phyloP scores from a whole-genome alignment of 2,888 invertebrate genomes.

The Eudasyphora cyanicolor region DNA sequence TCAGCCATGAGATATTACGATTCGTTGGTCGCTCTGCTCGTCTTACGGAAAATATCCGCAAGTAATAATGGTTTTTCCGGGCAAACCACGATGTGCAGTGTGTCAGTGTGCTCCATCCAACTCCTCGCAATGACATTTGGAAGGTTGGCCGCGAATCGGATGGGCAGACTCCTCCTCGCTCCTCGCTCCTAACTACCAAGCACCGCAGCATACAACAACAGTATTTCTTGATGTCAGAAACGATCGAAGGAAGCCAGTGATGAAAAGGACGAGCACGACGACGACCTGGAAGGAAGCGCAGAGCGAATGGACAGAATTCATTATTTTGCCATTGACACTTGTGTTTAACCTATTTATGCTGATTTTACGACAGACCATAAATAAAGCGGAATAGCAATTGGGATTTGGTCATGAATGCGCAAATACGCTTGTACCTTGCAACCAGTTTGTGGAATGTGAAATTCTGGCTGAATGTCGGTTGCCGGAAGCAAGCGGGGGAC shows the following conservation, averaged over 20 bases:
- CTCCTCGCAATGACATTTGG: constrained; percentile 12
- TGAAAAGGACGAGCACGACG: neutral
- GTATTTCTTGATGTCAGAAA: constrained; percentile 38
- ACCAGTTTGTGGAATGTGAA: neutral
- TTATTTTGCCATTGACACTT: constrained; percentile 77
- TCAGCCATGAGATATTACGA: constrained; percentile 60
- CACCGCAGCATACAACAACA: constrained; percentile 34
- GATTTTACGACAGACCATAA: constrained; percentile 77
- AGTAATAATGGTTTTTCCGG: constrained; percentile 47
- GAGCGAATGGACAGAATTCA: constrained; percentile 72
- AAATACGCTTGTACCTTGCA: constrained; percentile 36
- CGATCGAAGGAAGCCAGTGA: neutral
- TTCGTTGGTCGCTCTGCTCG: constrained; percentile 30
- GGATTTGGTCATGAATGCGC: constrained; percentile 59
- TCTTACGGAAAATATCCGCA: constrained; percentile 41
- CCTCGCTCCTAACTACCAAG: too few relatives aligned
- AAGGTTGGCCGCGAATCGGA: neutral
- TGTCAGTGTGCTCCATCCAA: neutral
- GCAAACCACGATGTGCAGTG: constrained; percentile 16
- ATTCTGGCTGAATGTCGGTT: neutral
- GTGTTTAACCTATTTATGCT: constrained; percentile 78
- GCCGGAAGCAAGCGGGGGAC: neutral
- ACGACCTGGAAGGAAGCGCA: too few relatives aligned
- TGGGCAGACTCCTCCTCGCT: too few relatives aligned
- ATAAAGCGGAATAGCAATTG: constrained; percentile 71